Percentiles rank a stretch among this genome's conserved stretches.
phyloP scores from a whole-genome alignment of 2,797 vertebrate species.

The Hydrophis major region DNA sequence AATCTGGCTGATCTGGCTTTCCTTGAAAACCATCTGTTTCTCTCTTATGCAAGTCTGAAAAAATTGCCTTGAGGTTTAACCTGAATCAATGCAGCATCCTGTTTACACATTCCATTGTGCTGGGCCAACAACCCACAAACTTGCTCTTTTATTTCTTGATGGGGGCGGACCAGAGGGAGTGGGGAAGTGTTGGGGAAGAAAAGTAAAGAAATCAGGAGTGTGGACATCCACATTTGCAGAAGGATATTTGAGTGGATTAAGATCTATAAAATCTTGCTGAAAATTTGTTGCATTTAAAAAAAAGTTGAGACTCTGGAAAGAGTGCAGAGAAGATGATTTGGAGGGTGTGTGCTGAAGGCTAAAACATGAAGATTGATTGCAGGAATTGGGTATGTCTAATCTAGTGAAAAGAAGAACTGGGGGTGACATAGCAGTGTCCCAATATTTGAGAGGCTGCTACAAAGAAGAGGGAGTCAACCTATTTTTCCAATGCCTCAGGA shows the following conservation, averaged over 20 bases:
- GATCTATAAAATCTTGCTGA: background rate
- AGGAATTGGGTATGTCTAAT: background rate
- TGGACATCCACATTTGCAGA: background rate
- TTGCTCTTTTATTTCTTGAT: background rate
- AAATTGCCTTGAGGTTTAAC: background rate
- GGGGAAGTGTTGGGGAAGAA: background rate
- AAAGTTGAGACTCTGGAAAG: too few species aligned
- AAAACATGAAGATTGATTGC: too few species aligned
- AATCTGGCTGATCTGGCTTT: background rate
- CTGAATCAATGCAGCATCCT: background rate
- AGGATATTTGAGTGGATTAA: background rate
- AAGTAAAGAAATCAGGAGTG: background rate
- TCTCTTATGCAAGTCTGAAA: background rate
- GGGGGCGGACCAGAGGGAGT: background rate
- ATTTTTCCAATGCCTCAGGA: background rate
- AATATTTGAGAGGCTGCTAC: background rate
- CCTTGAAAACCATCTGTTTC: background rate
- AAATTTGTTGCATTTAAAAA: background rate
- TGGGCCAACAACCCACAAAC: background rate
- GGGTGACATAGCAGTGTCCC: background rate
- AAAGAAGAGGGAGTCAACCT: background rate
- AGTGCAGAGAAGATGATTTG: too few species aligned
- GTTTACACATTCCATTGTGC: background rate
- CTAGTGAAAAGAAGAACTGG: background rate
- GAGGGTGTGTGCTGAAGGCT: too few species aligned